Evolutionary conservation across 2,888 invertebrate species (phyloP).

Genomic region (Diarsia rubi): DNA sequence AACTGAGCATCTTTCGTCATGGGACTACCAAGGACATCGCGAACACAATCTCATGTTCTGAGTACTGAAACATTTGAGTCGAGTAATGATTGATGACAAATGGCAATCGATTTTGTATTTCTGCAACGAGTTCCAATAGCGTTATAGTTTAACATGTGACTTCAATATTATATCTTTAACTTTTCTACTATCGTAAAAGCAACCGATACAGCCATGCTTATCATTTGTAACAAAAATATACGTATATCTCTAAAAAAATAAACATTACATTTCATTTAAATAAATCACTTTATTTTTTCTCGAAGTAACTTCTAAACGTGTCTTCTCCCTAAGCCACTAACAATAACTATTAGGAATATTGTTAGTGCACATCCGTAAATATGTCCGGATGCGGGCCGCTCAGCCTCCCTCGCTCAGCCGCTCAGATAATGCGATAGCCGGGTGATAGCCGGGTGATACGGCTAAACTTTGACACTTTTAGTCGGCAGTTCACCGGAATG

Average conservation of each 20-base stretch:
- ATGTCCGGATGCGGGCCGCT: conserved; percentile 52
- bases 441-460: conserved; percentile 63
- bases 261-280: not conserved
- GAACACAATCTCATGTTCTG: no score
- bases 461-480: conserved; percentile 65
- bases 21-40: no score
- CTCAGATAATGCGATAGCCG: conserved; percentile 63
- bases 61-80: no score
- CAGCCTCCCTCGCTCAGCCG: conserved; percentile 20
- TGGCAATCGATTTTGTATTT: not conserved
- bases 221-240: not conserved
- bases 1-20: no score
- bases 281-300: not conserved
- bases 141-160: not conserved
- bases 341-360: conserved; percentile 67
- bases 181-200: not conserved
- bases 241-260: not conserved
- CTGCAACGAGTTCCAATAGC: not conserved
- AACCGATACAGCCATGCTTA: no score
- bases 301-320: conserved; percentile 31
- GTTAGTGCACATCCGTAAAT: conserved; percentile 65
- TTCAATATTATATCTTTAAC: not conserved
- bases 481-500: conserved; percentile 56
- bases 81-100: not conserved
- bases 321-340: conserved; percentile 32